Base-by-base conservation (phyloP, 2,888 invertebrate species). In the Epinotia ramella region DNA sequence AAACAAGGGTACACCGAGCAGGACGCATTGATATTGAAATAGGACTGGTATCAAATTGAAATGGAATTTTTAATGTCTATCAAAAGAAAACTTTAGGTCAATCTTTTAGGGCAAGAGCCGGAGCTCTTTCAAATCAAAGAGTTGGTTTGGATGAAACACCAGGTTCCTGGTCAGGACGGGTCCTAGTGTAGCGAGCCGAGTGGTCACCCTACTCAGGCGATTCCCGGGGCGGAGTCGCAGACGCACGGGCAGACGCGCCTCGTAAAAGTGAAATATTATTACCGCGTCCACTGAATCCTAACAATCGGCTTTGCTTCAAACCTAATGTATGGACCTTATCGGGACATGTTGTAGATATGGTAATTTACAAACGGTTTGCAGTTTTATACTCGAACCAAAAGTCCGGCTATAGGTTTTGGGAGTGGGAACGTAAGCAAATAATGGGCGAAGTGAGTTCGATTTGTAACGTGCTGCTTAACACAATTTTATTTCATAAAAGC, bases 201-300 rank as follows among this genome's bases (percentile, higher is more conserved):
- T 75, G 70, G 70, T 18, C n/a, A 12, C 60, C 65, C 65, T 66
- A 56, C 53, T n/a, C 70, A 87, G 86, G 87, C 87, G 84, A 90
- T 90, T 88, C 89, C 84, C 84, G 84, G 87, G 89, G 89, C 87
- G 88, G 86, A 88, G 88, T 86, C 88, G 86, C 88, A 89, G 89
- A 91, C 91, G 91, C 92, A 91, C 84, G 80, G 83, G 84, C 87
- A 89, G 91, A 89, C 92, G 86, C 81, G 83, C 89, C 87, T 93
- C 94, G 90, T 94, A 93, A 94, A 94, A 91, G 86, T 93, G 93
- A 94, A 88, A 90, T 93, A 94, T 93, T 89, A 89, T 89, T 83
- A 89, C 88, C 85, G 86, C 91, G 91, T 87, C 87, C 89, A 87
- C 89, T 90, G 94, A 94, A 94, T 93, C 90, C 89, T 89, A 91